Evolutionary conservation across 1,140 invertebrate genomes (phyloP).

Genomic region (Heliconius himera): DNA sequence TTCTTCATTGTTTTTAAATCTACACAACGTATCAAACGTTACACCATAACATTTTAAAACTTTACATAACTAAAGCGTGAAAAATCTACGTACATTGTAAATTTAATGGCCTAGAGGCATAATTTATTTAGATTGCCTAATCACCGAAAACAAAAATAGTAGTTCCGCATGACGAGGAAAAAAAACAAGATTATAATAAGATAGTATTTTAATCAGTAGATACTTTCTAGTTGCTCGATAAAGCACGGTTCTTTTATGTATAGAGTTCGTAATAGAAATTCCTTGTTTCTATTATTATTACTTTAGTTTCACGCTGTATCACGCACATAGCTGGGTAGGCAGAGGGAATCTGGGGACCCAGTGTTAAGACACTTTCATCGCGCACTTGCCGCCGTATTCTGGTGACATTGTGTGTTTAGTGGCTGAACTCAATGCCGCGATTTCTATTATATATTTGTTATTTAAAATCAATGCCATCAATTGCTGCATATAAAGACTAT

Average conservation of each 20-base stretch:
- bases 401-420: no score
- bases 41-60: background rate
- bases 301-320: no score
- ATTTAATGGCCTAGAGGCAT: conserved; percentile 8
- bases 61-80: conserved; percentile 13
- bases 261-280: background rate
- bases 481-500: no score
- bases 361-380: no score
- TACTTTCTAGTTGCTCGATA: background rate
- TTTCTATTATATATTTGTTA: background rate
- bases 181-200: conserved; percentile 15
- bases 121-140: conserved; percentile 26
- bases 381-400: no score
- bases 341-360: no score
- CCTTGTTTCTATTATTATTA: background rate
- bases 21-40: conserved; percentile 1
- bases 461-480: background rate
- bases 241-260: background rate
- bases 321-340: no score
- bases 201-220: conserved; percentile 10
- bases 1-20: background rate
- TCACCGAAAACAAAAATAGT: background rate
- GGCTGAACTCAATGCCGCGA: no score
- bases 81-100: conserved; percentile 15
- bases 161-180: conserved; percentile 17